Conservation (phyloP, 2,113 vertebrate species). For the Paedocypris sp. region DNA sequence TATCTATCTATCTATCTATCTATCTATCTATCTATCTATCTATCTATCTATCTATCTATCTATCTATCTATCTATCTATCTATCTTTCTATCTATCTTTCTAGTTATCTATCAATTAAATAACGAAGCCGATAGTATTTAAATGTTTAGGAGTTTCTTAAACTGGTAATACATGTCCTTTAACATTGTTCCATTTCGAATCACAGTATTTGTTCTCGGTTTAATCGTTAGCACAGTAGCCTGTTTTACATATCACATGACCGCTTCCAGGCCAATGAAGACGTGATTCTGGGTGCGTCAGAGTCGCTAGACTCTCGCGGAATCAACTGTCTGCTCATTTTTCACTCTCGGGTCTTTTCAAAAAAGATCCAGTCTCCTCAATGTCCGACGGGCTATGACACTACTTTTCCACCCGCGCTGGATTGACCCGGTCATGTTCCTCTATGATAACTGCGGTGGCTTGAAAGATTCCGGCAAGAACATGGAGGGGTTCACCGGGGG, state of each 20-base stretch:
- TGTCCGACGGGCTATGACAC: constrained; percentile 97
- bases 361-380: constrained; percentile 79
- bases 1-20: no score
- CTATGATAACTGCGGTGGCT: constrained; percentile 75
- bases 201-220: constrained; percentile 46
- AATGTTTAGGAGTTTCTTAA: background rate
- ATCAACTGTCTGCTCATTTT: constrained; percentile 62
- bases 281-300: constrained; percentile 70
- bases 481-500: constrained; percentile 85
- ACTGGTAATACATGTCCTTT: constrained; percentile 14
- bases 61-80: no score
- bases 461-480: constrained; percentile 88
- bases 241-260: constrained; percentile 90
- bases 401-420: constrained; percentile 95
- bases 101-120: no score
- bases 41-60: no score
- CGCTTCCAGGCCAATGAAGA: constrained; percentile 71
- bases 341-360: constrained; percentile 87
- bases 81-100: no score
- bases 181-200: constrained; percentile 39
- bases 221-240: constrained; percentile 39
- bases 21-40: no score
- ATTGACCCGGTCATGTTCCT: constrained; percentile 98
- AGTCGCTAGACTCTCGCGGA: constrained; percentile 66
- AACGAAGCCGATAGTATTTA: no score